Conservation (phyloP, 37 sponge, comb jelly and placozoan genomes). For the Theonella swinhoei region DNA sequence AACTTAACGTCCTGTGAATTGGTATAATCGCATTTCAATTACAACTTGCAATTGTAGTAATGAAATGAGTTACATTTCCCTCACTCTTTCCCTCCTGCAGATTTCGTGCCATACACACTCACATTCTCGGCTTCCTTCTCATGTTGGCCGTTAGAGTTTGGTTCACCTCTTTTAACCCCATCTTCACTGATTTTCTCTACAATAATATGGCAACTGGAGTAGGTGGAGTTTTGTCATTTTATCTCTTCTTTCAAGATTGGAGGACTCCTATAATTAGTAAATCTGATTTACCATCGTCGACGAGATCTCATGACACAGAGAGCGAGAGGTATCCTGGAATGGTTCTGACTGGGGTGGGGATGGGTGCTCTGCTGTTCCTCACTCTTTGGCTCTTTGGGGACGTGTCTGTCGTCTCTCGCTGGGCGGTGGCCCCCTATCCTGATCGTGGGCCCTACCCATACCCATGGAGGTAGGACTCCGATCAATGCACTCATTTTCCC, state of each 20-base stretch:
- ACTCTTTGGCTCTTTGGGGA: slow-evolving; percentile 55
- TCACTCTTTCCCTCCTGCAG: background rate
- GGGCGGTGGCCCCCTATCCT: slow-evolving; percentile 53
- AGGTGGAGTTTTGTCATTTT: slow-evolving; percentile 1
- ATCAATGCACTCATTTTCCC: background rate
- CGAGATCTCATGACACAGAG: background rate
- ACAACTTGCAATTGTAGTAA: too few relatives aligned
- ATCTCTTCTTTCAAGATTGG: slow-evolving; percentile 19
- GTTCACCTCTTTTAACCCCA: slow-evolving; percentile 42
- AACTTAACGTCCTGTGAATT: too few relatives aligned
- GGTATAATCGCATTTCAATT: too few relatives aligned
- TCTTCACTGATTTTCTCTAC: slow-evolving; percentile 13
- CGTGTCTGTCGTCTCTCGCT: slow-evolving; percentile 39
- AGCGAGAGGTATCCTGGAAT: slow-evolving; percentile 9
- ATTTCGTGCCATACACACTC: slow-evolving; percentile 46
- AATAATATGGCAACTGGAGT: slow-evolving; percentile 28
- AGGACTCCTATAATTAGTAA: slow-evolving; percentile 27
- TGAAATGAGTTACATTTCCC: too few relatives aligned
- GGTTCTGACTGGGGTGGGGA: slow-evolving; percentile 13
- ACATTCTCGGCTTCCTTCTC: slow-evolving; percentile 55
- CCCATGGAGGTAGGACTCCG: slow-evolving; percentile 72
- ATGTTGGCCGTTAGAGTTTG: slow-evolving; percentile 53
- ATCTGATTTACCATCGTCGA: background rate
- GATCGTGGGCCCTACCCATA: slow-evolving; percentile 38
- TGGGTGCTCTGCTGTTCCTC: slow-evolving; percentile 64